Evolutionary conservation across 1,140 invertebrate genomes (phyloP).

Genomic region (Gryon sp.): DNA sequence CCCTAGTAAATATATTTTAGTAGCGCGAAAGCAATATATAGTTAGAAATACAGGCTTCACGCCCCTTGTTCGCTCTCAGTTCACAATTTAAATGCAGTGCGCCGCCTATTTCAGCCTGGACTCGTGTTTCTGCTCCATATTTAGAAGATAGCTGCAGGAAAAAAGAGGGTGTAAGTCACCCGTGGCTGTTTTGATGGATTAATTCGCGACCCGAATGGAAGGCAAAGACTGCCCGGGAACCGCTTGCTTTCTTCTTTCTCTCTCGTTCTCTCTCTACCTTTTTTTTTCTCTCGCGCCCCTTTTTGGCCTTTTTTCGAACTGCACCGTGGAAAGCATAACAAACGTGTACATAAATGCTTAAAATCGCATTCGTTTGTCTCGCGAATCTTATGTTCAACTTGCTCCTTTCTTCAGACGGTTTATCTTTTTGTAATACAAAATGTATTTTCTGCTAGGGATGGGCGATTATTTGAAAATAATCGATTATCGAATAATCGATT

Average conservation of each 20-base stretch:
- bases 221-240: constrained; percentile 69
- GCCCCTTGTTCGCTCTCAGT: constrained; percentile 47
- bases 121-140: constrained; percentile 67
- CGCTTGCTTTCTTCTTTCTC: constrained; percentile 64
- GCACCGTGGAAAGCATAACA: constrained; percentile 19
- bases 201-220: constrained; percentile 75
- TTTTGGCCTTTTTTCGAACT: too few relatives aligned
- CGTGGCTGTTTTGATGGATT: constrained; percentile 77
- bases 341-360: constrained; percentile 32
- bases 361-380: constrained; percentile 16
- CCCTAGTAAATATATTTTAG: constrained; percentile 61
- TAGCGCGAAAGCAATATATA: constrained; percentile 25
- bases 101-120: constrained; percentile 68
- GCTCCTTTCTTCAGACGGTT: neutral
- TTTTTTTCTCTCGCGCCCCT: too few relatives aligned
- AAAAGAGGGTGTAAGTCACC: constrained; percentile 69
- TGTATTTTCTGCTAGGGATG: too few relatives aligned
- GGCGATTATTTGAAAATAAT: too few relatives aligned
- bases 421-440: too few relatives aligned
- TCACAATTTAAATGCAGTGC: constrained; percentile 67
- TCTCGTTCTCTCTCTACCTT: neutral
- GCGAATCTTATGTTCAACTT: constrained; percentile 17
- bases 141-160: constrained; percentile 64
- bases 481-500: too few relatives aligned
- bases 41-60: constrained; percentile 40